phyloP scores from a whole-genome alignment of 2,888 invertebrate species.

The Ormyrus labotus region DNA sequence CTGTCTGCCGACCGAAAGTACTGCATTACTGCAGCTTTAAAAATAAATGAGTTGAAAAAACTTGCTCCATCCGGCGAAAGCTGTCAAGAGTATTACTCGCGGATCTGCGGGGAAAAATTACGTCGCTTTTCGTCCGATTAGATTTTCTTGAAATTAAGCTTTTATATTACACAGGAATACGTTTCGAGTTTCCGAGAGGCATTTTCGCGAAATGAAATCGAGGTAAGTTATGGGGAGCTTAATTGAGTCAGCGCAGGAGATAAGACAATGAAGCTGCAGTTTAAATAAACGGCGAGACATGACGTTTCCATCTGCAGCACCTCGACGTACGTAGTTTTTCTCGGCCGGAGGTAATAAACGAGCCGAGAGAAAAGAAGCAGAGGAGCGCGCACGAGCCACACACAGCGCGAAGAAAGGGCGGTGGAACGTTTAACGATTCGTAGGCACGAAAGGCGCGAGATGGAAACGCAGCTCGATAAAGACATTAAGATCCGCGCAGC shows the following conservation, averaged over 20 bases:
- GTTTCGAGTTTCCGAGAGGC: no score
- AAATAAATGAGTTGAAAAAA: constrained; percentile 23
- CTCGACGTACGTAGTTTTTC: constrained; percentile 9
- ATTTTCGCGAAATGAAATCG: not conserved
- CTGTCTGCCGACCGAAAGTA: constrained; percentile 18
- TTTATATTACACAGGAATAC: no score
- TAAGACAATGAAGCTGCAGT: constrained; percentile 22
- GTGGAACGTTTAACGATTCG: constrained; percentile 39
- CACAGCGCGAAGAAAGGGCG: not conserved
- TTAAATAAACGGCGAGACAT: not conserved
- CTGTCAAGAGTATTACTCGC: constrained; percentile 18
- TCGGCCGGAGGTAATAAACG: constrained; percentile 24
- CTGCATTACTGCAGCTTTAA: constrained; percentile 19
- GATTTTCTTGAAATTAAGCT: not conserved
- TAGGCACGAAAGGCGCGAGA: constrained; percentile 30
- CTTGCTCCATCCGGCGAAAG: not conserved
- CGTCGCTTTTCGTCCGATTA: not conserved
- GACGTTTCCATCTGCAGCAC: constrained; percentile 21
- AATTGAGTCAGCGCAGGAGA: constrained; percentile 1
- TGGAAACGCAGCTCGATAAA: constrained; percentile 61
- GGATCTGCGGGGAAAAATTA: no score
- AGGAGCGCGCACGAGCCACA: not conserved
- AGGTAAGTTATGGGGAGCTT: not conserved
- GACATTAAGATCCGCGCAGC: constrained; percentile 64
- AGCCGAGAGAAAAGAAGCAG: constrained; percentile 21